These are phyloP conservation scores for Pseudomyrmex gracilis DNA, from an alignment of 1,140 invertebrate species.

Conservation along the genomic window DNA sequence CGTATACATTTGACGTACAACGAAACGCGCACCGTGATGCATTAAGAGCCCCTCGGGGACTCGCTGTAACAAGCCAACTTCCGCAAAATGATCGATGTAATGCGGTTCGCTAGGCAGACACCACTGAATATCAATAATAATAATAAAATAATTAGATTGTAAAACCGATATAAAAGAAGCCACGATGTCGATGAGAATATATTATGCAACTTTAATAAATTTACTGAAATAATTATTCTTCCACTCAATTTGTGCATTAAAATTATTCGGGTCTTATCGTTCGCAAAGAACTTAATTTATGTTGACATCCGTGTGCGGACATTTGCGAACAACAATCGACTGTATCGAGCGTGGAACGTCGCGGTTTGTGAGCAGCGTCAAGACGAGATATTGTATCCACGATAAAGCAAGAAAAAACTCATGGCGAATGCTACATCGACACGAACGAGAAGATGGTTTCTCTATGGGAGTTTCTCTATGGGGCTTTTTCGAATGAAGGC, in stretches of 20 bases:
- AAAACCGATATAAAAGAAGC: background rate
- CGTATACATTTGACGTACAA: conserved; percentile 51
- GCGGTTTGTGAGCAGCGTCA: conserved; percentile 2
- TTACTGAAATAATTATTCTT: too few relatives aligned
- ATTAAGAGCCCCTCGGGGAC: conserved; percentile 66
- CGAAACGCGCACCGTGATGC: conserved; percentile 56
- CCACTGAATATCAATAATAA: conserved; percentile 36
- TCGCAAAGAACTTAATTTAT: background rate
- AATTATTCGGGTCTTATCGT: background rate
- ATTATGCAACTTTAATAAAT: too few relatives aligned
- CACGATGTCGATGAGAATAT: background rate
- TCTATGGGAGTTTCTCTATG: conserved; percentile 11
- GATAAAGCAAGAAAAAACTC: conserved; percentile 34
- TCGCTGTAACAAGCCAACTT: conserved; percentile 51
- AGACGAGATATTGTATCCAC: conserved; percentile 36
- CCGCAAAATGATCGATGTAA: conserved; percentile 68
- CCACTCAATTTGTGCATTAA: background rate
- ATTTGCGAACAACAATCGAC: conserved; percentile 16
- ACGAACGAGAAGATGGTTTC: conserved; percentile 11
- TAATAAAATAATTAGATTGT: conserved; percentile 22
- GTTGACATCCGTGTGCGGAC: background rate
- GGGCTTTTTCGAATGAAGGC: too few relatives aligned
- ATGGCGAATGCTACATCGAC: conserved; percentile 32
- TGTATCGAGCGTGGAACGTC: conserved; percentile 16
- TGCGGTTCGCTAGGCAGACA: conserved; percentile 23